Percentiles rank a stretch among this genome's conserved stretches.
These are phyloP conservation scores for Anoplopoma fimbria DNA, from an alignment of 2,113 vertebrate species.

Conservation along the genomic window DNA sequence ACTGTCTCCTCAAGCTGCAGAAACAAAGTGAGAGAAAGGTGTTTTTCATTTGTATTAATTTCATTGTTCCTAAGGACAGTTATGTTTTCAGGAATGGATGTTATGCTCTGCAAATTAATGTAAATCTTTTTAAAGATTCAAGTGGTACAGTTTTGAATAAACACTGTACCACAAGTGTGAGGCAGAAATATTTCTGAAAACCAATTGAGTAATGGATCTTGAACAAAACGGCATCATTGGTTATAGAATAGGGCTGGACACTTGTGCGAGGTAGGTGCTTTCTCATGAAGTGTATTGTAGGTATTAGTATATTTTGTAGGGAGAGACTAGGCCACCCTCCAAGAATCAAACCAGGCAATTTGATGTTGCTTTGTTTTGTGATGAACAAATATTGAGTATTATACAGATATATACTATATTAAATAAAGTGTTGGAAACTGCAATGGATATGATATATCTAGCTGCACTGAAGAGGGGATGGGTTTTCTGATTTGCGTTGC, in stretches of 20 bases:
- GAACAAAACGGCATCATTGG: neutral
- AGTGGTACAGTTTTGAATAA: neutral
- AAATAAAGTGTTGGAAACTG: slow-evolving; percentile 14
- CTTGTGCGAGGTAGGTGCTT: neutral
- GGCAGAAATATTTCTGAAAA: neutral
- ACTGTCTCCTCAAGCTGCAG: neutral
- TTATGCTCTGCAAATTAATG: neutral
- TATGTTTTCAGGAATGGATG: neutral
- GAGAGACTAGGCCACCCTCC: neutral
- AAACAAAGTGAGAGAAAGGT: neutral
- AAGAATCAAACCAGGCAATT: neutral
- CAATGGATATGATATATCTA: slow-evolving; percentile 17
- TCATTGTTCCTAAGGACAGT: neutral
- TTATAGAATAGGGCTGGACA: neutral
- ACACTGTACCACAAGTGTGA: neutral
- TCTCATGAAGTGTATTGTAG: neutral
- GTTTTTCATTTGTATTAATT: neutral
- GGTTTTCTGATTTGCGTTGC: slow-evolving; percentile 67
- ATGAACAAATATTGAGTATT: slow-evolving; percentile 10
- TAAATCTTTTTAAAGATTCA: slow-evolving; percentile 3
- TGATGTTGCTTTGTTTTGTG: neutral
- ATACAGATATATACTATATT: neutral
- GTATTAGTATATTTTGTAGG: neutral
- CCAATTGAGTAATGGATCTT: neutral
- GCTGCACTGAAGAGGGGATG: slow-evolving; percentile 46